These are phyloP conservation scores for Camelus dromedarius DNA, from an alignment of 2,113 vertebrate genomes.

Conservation along the genomic window DNA sequence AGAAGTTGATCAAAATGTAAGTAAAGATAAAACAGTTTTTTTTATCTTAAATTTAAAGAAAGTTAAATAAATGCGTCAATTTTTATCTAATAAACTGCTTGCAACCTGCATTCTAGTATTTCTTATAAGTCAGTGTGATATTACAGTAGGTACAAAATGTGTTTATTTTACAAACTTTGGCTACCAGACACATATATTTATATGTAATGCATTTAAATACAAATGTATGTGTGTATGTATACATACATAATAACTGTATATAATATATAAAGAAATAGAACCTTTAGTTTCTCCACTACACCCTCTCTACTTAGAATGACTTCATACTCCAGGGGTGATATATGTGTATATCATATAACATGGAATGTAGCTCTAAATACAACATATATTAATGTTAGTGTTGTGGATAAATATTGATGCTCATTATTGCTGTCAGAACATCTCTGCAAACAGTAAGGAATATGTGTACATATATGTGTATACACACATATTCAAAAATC, in stretches of 20 bases:
- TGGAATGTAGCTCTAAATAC: not conserved
- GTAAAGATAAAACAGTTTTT: not conserved
- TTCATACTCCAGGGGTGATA: not conserved
- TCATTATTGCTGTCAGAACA: not conserved
- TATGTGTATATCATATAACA: not conserved
- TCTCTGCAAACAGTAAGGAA: not conserved
- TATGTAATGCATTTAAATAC: not conserved
- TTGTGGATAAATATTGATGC: not conserved
- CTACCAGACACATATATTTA: not conserved
- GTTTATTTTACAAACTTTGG: not conserved
- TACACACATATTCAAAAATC: not conserved
- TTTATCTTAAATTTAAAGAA: not conserved
- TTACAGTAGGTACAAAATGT: not conserved
- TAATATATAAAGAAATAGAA: not conserved
- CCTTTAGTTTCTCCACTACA: not conserved
- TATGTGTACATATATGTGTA: not conserved
- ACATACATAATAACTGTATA: not conserved
- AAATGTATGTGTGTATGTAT: not conserved
- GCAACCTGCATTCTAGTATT: not conserved
- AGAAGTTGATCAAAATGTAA: constrained; percentile 35
- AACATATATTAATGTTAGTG: not conserved
- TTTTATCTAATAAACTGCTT: not conserved
- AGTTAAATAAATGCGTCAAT: not conserved
- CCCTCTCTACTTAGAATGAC: not conserved
- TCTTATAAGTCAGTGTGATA: not conserved